phyloP scores from a whole-genome alignment of 2,888 invertebrate genomes.

The Patella ulyssiponensis region DNA sequence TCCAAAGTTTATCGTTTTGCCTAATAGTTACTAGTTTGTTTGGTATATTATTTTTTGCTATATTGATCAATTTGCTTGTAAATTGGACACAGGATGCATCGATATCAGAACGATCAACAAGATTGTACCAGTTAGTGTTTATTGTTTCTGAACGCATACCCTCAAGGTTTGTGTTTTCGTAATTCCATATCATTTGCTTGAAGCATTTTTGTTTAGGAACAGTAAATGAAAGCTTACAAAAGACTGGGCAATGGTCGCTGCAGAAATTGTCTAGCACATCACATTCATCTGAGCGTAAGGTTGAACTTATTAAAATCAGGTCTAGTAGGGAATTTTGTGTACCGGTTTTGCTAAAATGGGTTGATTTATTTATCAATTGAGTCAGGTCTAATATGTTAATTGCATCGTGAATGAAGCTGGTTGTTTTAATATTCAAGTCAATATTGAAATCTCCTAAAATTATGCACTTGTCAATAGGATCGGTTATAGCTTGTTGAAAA shows the following conservation, averaged over 20 bases:
- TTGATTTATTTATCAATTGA: background rate
- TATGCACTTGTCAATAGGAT: background rate
- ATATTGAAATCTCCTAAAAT: constrained; percentile 7
- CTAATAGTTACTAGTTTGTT: constrained; percentile 6
- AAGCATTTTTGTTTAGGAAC: background rate
- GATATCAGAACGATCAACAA: background rate
- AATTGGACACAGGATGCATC: background rate
- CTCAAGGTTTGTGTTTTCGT: background rate
- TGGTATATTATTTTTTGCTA: constrained; percentile 1
- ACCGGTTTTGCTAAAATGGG: background rate
- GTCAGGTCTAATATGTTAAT: background rate
- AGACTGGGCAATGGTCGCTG: constrained; percentile 1
- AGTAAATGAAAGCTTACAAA: background rate
- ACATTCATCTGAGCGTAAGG: background rate
- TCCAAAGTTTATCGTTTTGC: background rate
- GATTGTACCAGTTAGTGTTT: background rate
- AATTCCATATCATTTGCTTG: background rate
- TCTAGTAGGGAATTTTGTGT: background rate
- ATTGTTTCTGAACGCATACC: background rate
- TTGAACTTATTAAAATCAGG: background rate
- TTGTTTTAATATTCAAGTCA: background rate
- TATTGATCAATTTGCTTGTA: background rate
- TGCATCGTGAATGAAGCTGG: background rate
- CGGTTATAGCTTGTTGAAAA: background rate
- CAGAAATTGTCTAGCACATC: background rate